Base-by-base conservation (phyloP, 2,888 invertebrate genomes). In the Dynastes tityus region DNA sequence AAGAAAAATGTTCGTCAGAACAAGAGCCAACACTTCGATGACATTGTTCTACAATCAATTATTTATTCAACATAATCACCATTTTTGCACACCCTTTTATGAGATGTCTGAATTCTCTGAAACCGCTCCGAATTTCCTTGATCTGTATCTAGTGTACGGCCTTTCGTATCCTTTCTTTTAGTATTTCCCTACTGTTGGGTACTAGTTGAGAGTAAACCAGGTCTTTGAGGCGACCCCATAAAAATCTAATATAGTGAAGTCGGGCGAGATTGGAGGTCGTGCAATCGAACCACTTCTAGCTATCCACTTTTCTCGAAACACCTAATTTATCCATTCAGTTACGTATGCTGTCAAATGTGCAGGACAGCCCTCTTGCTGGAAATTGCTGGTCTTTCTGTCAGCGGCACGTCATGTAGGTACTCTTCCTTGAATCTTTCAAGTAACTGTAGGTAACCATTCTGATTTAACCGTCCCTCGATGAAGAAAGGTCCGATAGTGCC, bases 221-320 rank as follows among this genome's bases (percentile, higher is more conserved):
- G 22, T 22, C 22, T 22, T 5, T 0, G 32, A 32, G 58, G 16
- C 58, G 58, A 58, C 58, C 22, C 58, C 8, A 22, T 16, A 16
- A 58, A 58, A 58, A 58, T 58, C 16, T 58, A 58, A 16, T 16
- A 58, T 58, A 22, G n/a, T 58, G 58, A 58, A 0, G 58, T 58
- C 58, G 16, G 58, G 16, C 8, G 16, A 58, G 16, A 5, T n/a
- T 58, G 58, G 22, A 58, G 27, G 58, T 16, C 27, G 16, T 2
- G 58, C 27, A 58, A 58, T 58, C 16, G 16, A 22, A 58, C 22
- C 22, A 58, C 16, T 58, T 22, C 27, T 58, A 2, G 27, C 16
- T 58, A 58, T 58, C 58, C 16, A 58, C 27, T 16, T 58, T 58
- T 16, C 58, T 58, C 58, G n/a, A 58, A 58, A 58, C 16, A 58